Conservation (phyloP, 2,113 vertebrate genomes). For the Pelodiscus sinensis region DNA sequence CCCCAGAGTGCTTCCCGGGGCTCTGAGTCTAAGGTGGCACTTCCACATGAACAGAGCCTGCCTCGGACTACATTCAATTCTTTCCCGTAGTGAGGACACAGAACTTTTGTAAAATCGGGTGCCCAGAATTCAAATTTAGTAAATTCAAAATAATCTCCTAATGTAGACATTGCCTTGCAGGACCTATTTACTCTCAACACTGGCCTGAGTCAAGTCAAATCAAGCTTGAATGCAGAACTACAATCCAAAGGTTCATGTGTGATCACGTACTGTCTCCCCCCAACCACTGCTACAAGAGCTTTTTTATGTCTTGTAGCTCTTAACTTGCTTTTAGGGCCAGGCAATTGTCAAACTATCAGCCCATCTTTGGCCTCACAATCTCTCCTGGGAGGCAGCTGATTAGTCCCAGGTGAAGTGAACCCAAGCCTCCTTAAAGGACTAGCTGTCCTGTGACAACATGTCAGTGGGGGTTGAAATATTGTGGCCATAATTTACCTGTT, state of each 20-base stretch:
- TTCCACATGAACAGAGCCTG: no score
- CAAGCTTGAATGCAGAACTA: neutral
- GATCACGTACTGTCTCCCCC: neutral
- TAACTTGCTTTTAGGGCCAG: neutral
- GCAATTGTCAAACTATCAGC: no score
- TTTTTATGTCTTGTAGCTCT: neutral
- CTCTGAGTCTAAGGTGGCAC: no score
- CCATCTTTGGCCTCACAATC: neutral
- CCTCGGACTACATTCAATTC: no score
- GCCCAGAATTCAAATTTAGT: no score
- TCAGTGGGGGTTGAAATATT: neutral
- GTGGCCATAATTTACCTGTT: neutral
- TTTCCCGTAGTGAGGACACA: no score
- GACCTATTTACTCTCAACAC: neutral
- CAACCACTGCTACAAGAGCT: neutral
- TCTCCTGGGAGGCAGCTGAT: neutral
- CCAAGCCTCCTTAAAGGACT: accelerated
- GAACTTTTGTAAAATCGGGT: no score
- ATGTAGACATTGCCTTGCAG: neutral
- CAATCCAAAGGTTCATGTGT: neutral
- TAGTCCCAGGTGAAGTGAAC: neutral
- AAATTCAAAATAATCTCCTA: no score
- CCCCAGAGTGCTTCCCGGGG: no score
- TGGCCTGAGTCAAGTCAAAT: constrained; percentile 8
- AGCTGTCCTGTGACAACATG: neutral